Conservation (phyloP, 2,113 vertebrate genomes). For the Rhinichthys klamathensis region DNA sequence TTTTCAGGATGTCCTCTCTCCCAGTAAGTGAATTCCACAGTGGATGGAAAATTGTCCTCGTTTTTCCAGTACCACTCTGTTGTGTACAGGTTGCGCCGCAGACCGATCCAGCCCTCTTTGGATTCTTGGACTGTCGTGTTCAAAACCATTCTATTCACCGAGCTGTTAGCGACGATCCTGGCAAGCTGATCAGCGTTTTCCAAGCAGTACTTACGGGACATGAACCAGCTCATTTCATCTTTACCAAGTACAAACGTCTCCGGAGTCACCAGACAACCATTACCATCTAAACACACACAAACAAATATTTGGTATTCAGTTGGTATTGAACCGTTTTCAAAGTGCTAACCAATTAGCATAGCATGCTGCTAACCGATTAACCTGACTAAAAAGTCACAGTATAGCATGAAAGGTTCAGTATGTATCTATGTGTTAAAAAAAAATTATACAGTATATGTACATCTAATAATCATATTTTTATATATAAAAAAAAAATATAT, state of each 20-base stretch:
- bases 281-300: constrained; percentile 54
- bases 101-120: constrained; percentile 66
- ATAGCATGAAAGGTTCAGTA: too few relatives aligned
- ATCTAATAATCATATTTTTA: too few relatives aligned
- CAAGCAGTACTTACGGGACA: constrained; percentile 55
- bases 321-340: not conserved
- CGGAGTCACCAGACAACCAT: constrained; percentile 61
- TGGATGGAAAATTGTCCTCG: accelerated
- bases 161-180: not conserved
- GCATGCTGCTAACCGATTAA: not conserved
- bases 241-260: not conserved
- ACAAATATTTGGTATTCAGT: not conserved
- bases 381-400: too few relatives aligned
- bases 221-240: constrained; percentile 50
- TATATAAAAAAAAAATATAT: too few relatives aligned
- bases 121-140: not conserved
- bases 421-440: too few relatives aligned
- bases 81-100: constrained; percentile 61
- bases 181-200: not conserved
- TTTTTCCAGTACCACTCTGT: constrained; percentile 72
- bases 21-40: constrained; percentile 58
- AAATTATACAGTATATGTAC: too few relatives aligned
- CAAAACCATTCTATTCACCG: not conserved
- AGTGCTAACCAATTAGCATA: not conserved
- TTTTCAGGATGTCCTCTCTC: constrained; percentile 39